A percentile compares a stretch with the other conserved stretches of the same genome.
These are phyloP conservation scores for Trichonephila inaurata DNA, from an alignment of 1,140 invertebrate genomes.

Conservation along the genomic window DNA sequence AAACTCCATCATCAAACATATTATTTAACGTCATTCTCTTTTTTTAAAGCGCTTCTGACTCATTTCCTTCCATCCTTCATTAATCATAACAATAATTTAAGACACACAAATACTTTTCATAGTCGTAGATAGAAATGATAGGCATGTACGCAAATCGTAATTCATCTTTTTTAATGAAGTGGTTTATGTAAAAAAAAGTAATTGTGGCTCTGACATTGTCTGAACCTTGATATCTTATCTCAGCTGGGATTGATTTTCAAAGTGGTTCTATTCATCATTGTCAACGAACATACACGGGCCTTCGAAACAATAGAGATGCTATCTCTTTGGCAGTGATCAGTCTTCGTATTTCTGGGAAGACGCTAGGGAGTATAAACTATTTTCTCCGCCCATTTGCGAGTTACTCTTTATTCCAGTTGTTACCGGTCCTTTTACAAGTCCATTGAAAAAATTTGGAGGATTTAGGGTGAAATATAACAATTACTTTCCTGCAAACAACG, in stretches of 20 bases:
- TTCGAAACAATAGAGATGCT: constrained; percentile 65
- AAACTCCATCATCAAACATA: not conserved
- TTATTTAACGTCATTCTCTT: not conserved
- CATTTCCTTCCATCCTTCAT: not conserved
- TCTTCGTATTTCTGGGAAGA: constrained; percentile 46
- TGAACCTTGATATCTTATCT: constrained; percentile 30
- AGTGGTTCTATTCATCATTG: constrained; percentile 61
- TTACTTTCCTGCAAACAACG: no score
- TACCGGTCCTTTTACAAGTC: not conserved
- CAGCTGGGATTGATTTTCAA: constrained; percentile 18
- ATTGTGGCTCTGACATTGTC: not conserved
- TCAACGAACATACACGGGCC: constrained; percentile 32
- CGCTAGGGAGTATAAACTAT: constrained; percentile 50
- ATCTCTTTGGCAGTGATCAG: constrained; percentile 59
- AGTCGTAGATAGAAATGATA: not conserved
- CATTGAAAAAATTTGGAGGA: not conserved
- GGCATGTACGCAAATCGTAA: not conserved
- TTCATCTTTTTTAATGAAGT: constrained; percentile 7
- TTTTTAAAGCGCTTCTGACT: not conserved
- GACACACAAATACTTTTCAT: not conserved
- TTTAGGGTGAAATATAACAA: not conserved
- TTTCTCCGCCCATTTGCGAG: constrained; percentile 43
- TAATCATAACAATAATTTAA: not conserved
- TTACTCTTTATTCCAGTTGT: constrained; percentile 10
- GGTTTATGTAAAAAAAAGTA: not conserved